These are phyloP conservation scores for Tiliacea citrago DNA, from an alignment of 2,888 invertebrate genomes.

Conservation along the genomic window DNA sequence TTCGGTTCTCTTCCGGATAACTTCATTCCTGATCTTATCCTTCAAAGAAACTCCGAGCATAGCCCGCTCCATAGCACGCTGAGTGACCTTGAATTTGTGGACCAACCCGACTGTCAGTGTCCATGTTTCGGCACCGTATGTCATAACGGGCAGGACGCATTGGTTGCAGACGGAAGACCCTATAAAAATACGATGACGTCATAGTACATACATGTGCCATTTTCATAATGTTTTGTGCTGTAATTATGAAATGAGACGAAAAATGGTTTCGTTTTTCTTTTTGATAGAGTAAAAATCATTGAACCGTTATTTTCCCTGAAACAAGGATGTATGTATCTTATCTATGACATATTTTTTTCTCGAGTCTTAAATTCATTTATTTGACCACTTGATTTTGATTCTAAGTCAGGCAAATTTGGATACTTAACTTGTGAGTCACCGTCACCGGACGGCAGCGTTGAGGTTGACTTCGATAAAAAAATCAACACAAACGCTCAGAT, in stretches of 20 bases:
- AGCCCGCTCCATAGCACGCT: no score
- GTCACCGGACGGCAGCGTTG: constrained; percentile 60
- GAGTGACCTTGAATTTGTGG: no score
- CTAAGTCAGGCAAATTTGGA: no score
- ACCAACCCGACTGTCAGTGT: no score
- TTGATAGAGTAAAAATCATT: not conserved
- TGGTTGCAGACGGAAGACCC: no score
- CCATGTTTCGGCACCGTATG: no score
- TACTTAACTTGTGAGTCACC: constrained; percentile 60
- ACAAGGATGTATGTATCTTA: not conserved
- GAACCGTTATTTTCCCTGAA: not conserved
- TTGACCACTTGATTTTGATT: no score
- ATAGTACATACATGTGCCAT: not conserved
- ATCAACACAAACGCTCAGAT: constrained; percentile 75
- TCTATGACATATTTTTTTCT: not conserved
- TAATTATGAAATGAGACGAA: not conserved
- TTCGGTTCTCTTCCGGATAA: no score
- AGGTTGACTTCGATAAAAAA: constrained; percentile 81
- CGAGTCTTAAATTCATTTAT: not conserved
- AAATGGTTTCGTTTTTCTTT: not conserved
- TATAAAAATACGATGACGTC: not conserved
- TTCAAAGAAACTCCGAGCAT: no score
- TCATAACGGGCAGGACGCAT: no score
- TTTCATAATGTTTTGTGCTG: not conserved
- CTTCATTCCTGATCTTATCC: no score